Evolutionary conservation across 1,140 invertebrate species (phyloP).

Genomic region (Trichogramma pretiosum): DNA sequence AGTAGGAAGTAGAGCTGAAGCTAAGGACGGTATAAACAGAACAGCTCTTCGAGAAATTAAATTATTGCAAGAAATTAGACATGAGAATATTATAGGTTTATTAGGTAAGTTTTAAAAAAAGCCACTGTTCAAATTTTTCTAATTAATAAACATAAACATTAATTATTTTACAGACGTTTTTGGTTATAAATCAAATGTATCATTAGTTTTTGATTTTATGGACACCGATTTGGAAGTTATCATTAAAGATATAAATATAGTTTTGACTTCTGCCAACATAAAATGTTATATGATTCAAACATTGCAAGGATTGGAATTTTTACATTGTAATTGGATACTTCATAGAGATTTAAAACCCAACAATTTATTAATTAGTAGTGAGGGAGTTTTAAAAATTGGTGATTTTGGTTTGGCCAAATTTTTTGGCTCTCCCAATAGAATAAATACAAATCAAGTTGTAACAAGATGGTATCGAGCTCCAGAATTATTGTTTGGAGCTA

Average conservation of each 20-base stretch:
- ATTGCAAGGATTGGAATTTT: constrained; percentile 86
- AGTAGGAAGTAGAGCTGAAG: constrained; percentile 86
- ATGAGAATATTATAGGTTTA: constrained; percentile 89
- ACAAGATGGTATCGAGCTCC: constrained; percentile 90
- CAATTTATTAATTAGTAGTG: constrained; percentile 88
- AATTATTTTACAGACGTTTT: constrained; percentile 73
- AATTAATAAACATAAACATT: constrained; percentile 98
- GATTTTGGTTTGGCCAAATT: constrained; percentile 98
- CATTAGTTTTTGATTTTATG: constrained; percentile 99
- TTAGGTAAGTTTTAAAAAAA: constrained; percentile 45
- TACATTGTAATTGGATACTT: constrained; percentile 94
- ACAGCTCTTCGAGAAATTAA: constrained; percentile 98
- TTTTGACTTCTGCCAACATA: constrained; percentile 86
- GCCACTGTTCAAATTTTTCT: constrained; percentile 72
- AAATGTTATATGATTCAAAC: constrained; percentile 96
- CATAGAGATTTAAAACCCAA: constrained; percentile 99
- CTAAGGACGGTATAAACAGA: constrained; percentile 95
- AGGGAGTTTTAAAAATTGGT: constrained; percentile 90
- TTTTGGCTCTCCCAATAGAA: constrained; percentile 90
- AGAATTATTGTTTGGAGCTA: constrained; percentile 90
- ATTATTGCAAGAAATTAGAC: constrained; percentile 89
- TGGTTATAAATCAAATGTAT: constrained; percentile 97
- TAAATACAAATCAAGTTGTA: constrained; percentile 98
- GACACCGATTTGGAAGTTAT: constrained; percentile 96
- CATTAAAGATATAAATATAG: constrained; percentile 77